Evolutionary conservation across 53 echinoderm and acorn worm species (phyloP).

Genomic region (Holothuria leucospilota): DNA sequence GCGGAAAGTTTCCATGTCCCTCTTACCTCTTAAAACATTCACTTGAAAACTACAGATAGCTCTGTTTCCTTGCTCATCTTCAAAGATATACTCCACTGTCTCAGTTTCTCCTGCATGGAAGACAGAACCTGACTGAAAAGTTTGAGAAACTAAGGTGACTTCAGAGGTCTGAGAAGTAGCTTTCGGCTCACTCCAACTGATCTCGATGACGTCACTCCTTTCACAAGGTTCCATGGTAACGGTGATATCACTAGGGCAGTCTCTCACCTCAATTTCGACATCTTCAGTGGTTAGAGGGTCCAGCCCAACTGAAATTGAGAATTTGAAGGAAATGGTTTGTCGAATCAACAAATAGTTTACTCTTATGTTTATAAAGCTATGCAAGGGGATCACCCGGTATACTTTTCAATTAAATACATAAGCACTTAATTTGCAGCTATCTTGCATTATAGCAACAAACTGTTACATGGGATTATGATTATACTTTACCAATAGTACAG

Average conservation of each 20-base stretch:
- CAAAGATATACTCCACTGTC: slow-evolving; percentile 35
- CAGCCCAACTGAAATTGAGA: too few species aligned
- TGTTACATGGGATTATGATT: too few species aligned
- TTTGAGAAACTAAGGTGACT: slow-evolving; percentile 26
- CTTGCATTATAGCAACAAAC: too few species aligned
- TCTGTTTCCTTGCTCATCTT: slow-evolving; percentile 6
- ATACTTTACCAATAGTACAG: too few species aligned
- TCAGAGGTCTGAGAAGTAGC: neutral
- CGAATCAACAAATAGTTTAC: too few species aligned
- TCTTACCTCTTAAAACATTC: slow-evolving; percentile 19
- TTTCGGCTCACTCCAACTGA: slow-evolving; percentile 25
- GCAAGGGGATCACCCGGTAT: too few species aligned
- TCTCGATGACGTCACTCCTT: slow-evolving; percentile 46
- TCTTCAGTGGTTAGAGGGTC: too few species aligned
- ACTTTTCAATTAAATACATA: too few species aligned
- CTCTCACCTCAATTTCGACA: neutral
- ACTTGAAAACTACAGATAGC: slow-evolving; percentile 11
- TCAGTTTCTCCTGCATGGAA: slow-evolving; percentile 22
- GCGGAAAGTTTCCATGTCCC: too few species aligned
- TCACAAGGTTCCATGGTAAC: slow-evolving; percentile 45
- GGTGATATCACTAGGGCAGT: slow-evolving; percentile 27
- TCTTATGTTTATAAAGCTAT: too few species aligned
- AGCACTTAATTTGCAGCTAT: too few species aligned
- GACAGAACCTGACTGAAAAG: slow-evolving; percentile 5
- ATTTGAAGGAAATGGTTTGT: too few species aligned